phyloP scores from a whole-genome alignment of 1,140 invertebrate species.

The Rhopalosiphum maidis region DNA sequence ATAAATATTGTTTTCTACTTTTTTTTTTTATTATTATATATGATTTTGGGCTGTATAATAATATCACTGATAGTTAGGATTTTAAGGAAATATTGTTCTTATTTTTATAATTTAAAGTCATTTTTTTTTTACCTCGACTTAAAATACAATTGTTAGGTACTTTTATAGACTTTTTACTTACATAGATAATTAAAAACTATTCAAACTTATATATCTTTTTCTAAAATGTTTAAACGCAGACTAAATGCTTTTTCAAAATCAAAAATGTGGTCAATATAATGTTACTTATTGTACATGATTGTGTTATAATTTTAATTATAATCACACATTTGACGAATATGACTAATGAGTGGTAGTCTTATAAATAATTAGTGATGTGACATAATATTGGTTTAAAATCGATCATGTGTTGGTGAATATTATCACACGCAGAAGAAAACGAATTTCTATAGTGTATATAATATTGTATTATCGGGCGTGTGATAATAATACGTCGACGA shows the following conservation, averaged over 20 bases:
- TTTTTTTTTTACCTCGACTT: neutral
- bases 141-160: neutral
- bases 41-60: neutral
- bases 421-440: neutral
- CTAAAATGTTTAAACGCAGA: neutral
- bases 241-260: neutral
- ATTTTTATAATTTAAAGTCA: neutral
- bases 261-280: neutral
- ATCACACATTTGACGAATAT: neutral
- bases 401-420: rapidly evolving
- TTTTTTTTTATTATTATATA: neutral
- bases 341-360: neutral
- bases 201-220: no score
- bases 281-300: neutral
- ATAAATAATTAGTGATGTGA: neutral
- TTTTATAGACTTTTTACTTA: no score
- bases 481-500: neutral
- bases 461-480: no score
- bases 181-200: no score
- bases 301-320: neutral
- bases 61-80: neutral
- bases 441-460: neutral
- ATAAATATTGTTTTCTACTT: neutral
- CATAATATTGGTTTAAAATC: neutral
- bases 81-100: no score